Evolutionary conservation across 30 jellyfish, hydroid and myxozoan genomes (phyloP), one percentile per base, ranked within the genome.

Genomic region (Haliclystus octoradiatus): DNA sequence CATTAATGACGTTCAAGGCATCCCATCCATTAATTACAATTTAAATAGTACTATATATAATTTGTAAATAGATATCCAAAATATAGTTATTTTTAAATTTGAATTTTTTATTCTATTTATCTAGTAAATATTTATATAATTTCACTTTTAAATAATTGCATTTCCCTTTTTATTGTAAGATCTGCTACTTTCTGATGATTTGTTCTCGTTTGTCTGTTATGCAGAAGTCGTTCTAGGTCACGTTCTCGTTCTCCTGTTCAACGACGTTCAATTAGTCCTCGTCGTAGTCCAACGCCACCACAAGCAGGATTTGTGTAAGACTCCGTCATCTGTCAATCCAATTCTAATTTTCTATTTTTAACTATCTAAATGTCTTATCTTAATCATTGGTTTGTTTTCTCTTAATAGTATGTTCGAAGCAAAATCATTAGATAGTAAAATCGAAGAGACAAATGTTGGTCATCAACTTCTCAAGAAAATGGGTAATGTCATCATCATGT

Each of bases 231-330:
- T 12, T 19, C 34, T 29, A 69, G 87, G 2, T 78, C 94, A 26
- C 64, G 52, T 34, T 86, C 96, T 33, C 67, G 88, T 30, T 82
- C 99, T 23, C 94, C 93, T 1, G 70, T 77, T 0, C 93, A 90
- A 28, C 60, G 74, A 19, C 75, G 92, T 23, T 79, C 89, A 14
- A 50, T 79, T 33, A 82, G 88, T 53, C 94, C 94, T 25, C 65
- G 93, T 53, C 63, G 99, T 63, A 91, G 99, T 73, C 99, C 99
- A 3, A 91, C 99, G 15, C 99, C 99, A 0, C 98, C 98, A 23
- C n/a, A n/a, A n/a, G 81, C 94, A 31, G 92, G 95, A 14, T 91
- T 88, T 57, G 93, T 88, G 97, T 88, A 74, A 34, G 97, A 9
- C 68, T 5, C 68, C 25, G 30, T 35, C 34, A 30, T 46, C 1